A percentile compares a stretch with the other conserved stretches of the same genome.
phyloP scores from a whole-genome alignment of 2,797 vertebrate species.

The Sebastolobus altivelis region DNA sequence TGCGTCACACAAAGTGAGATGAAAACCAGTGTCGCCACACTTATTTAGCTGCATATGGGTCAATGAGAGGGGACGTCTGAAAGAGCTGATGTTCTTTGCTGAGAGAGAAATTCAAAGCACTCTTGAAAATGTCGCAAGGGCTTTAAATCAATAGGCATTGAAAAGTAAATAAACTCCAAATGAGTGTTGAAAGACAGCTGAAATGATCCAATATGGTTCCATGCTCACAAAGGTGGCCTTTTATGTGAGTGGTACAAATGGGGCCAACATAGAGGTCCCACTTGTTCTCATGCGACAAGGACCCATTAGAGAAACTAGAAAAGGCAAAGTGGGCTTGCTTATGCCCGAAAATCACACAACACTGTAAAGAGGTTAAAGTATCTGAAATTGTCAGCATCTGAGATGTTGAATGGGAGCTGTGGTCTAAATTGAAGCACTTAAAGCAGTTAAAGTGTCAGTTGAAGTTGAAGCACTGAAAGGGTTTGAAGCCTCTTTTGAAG shows the following conservation, averaged over 20 bases:
- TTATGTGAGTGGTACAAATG: constrained; percentile 12
- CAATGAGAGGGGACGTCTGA: constrained; percentile 25
- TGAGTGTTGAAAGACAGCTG: constrained; percentile 1
- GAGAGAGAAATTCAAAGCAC: constrained; percentile 12
- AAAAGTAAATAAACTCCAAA: constrained; percentile 14
- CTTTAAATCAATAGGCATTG: neutral
- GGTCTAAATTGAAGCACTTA: neutral
- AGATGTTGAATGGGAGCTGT: neutral
- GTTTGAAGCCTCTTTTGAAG: neutral
- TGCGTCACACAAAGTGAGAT: constrained; percentile 17
- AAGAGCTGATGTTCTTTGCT: constrained; percentile 17
- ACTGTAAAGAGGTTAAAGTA: neutral
- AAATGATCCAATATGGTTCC: constrained; percentile 12
- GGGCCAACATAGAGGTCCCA: constrained; percentile 6
- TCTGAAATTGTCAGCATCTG: neutral
- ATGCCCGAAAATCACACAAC: constrained; percentile 10
- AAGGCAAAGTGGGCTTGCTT: neutral
- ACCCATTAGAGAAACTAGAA: constrained; percentile 5
- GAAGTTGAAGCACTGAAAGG: neutral
- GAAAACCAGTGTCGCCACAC: neutral
- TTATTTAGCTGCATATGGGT: constrained; percentile 8
- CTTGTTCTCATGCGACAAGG: constrained; percentile 15
- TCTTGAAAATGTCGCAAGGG: constrained; percentile 4
- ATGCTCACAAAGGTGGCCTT: neutral
- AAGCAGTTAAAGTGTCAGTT: neutral